Percentiles rank a stretch among this genome's conserved stretches.
These are phyloP conservation scores for Adelges cooleyi DNA, from an alignment of 1,140 invertebrate species.

Conservation along the genomic window DNA sequence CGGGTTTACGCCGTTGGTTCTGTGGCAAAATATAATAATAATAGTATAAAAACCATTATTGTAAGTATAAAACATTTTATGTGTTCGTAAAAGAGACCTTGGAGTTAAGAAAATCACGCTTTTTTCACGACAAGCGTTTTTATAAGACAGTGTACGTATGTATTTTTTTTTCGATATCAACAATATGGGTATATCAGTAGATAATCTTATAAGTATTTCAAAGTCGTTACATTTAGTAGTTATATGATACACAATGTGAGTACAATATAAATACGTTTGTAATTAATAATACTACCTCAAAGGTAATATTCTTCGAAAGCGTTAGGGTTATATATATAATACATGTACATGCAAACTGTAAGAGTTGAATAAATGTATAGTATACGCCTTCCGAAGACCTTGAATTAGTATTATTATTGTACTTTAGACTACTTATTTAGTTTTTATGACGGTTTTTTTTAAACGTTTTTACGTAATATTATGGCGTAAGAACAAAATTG, in stretches of 20 bases:
- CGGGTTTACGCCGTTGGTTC: neutral
- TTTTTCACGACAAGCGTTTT: constrained; percentile 14
- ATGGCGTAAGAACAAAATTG: too few species aligned
- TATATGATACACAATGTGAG: constrained; percentile 7
- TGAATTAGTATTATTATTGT: constrained; percentile 14
- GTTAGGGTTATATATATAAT: constrained; percentile 23
- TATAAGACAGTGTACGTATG: constrained; percentile 2
- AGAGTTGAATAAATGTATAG: neutral
- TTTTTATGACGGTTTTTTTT: constrained; percentile 3
- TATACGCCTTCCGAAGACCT: constrained; percentile 18
- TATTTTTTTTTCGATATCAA: constrained; percentile 5
- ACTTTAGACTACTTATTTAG: constrained; percentile 12
- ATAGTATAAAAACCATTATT: neutral
- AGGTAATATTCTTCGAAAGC: constrained; percentile 9
- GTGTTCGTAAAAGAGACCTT: constrained; percentile 6
- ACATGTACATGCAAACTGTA: neutral
- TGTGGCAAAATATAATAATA: neutral
- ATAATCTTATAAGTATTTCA: constrained; percentile 25
- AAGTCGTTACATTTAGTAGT: constrained; percentile 9
- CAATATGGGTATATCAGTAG: constrained; percentile 25
- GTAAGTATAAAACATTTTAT: neutral
- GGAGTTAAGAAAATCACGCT: constrained; percentile 18
- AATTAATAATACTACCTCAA: constrained; percentile 19
- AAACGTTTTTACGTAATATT: constrained; percentile 8
- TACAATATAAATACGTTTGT: constrained; percentile 15